Evolutionary conservation across 2,113 vertebrate genomes (phyloP), one percentile per base, ranked within the genome.

Genomic region (Spea multiplicata): DNA sequence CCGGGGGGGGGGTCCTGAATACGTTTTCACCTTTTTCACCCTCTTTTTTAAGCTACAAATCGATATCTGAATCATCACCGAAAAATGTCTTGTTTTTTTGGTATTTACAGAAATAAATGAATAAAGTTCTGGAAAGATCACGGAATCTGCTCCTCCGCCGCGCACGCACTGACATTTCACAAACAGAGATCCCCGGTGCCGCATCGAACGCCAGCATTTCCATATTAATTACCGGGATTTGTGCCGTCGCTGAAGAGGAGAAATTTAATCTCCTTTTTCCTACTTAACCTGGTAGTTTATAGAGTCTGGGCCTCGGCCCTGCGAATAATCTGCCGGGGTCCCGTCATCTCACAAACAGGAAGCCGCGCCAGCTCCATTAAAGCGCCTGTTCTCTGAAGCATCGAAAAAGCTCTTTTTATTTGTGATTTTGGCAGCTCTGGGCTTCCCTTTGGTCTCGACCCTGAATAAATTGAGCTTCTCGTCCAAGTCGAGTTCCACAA

Each of bases 371-470:
- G 66, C 46, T 74, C 64, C 84, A 85, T 74, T 66, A 44, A 70
- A 84, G 73, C 76, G 76, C 30, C 4, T 61, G 49, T 72, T 84
- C 79, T 85, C 81, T 81, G 76, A 84, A 79, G 70, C 0, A 74
- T 64, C 82, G 81, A 71, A 59, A 59, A 59, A 13, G 4, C 55
- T 13, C 50, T 10, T 59, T 59, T 84, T 83, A n/a, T 14, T 45
- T 52, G 76, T 83, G 73, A 82, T 83, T 84, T 75, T 82, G 85
- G 64, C 78, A 85, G 80, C 75, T 75, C 47, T 6, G 79, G 82
- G 82, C 86, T 81, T 81, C 83, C 71, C 9, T 86, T 86, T 86
- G 71, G 72, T 86, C 66, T 82, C 84, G 88, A 86, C 62, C 84
- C 57, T 82, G 85, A 47, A 85, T 84, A 87, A 87, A 88, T 85